Base-by-base conservation (phyloP, 2,113 vertebrate genomes). In the Pipa parva region DNA sequence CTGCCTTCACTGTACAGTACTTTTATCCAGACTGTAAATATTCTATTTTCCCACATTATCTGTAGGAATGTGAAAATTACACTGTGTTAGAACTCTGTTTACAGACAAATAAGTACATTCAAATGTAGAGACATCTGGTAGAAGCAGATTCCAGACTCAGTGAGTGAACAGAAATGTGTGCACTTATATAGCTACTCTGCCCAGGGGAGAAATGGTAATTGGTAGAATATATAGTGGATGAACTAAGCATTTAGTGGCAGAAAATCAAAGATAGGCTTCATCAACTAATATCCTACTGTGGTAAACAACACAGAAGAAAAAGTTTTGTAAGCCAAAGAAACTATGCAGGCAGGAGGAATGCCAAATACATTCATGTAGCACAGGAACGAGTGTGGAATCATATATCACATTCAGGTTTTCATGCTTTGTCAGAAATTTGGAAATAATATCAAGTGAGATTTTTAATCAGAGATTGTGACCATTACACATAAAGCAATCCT, bases 91-190 rank as follows among this genome's bases (percentile, higher is more conserved):
- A 28, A 25, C 5, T 46, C 37, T 58, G 54, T 67, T 67, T 67
- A 67, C 39, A 46, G 27, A 58, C 42, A 67, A 65, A 45, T 46
- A 24, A 49, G 46, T 21, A 17, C 37, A 25, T 39, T 15, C 12
- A 51, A 20, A 67, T 58, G 54, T 49, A 24, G 39, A 58, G 63
- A 67, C 63, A 67, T 67, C 63, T 67, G 63, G 42, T 54, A 58
- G 42, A 3, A 48, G 28, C 54, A 49, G 46, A 18, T 59, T 59
- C 29, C 56, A 58, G 42, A 36, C 54, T 58, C 39, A 37, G 37
- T 21, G 27, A 18, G 27, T 48, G 27, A 66, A 54, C 27, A 25
- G 20, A 66, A 57, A 66, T 56, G 22, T 37, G 9, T 56, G 17
- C 17, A 21, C 54, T 27, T 49, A 29, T 25, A 21, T 29, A 49